Evolutionary conservation across 2,113 vertebrate genomes (phyloP).

Genomic region (Ammodytes marinus): DNA sequence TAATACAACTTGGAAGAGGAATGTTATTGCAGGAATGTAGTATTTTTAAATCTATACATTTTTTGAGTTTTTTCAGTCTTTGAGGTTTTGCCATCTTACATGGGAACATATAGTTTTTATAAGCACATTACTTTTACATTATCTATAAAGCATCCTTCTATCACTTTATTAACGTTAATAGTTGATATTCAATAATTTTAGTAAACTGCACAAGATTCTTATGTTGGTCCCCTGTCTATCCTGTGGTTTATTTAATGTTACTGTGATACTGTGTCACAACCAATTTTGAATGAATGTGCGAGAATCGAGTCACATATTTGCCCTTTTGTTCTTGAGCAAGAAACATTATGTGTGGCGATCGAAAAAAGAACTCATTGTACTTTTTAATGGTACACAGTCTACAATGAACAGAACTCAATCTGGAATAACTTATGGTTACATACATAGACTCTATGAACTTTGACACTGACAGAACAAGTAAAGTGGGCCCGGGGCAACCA

Average conservation of each 20-base stretch:
- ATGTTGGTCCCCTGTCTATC: not conserved
- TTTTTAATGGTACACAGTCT: constrained; percentile 1
- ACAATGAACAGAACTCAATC: not conserved
- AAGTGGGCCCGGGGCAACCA: constrained; percentile 17
- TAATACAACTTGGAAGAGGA: constrained; percentile 41
- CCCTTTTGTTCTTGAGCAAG: not conserved
- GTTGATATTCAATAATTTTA: too few relatives aligned
- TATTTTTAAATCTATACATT: constrained; percentile 27
- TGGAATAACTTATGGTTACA: not conserved
- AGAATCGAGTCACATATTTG: not conserved
- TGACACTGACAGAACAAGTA: constrained; percentile 23
- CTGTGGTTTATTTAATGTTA: not conserved
- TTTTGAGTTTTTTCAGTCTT: not conserved
- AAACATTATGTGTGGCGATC: not conserved
- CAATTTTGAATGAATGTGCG: not conserved
- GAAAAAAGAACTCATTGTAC: not conserved
- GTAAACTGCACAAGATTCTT: not conserved
- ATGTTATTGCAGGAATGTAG: constrained; percentile 12
- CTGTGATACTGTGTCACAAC: not conserved
- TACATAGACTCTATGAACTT: not conserved
- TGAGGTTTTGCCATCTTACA: not conserved
- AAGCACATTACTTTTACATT: not conserved
- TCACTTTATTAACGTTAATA: not conserved
- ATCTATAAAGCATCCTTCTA: not conserved
- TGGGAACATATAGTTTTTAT: not conserved